Conservation (phyloP, 2,888 invertebrate genomes). For the Vanessa cardui region DNA sequence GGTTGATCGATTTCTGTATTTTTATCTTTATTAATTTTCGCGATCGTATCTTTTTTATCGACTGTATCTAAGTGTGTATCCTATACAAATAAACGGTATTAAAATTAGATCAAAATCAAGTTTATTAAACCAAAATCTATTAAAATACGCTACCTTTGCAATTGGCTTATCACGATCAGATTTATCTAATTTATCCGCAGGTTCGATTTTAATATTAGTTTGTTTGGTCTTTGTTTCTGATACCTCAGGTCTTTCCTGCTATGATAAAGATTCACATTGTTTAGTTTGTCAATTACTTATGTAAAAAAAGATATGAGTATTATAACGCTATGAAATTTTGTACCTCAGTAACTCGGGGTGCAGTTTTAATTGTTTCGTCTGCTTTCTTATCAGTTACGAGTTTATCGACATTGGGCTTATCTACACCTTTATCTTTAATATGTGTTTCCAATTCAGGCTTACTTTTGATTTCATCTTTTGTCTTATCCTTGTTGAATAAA, state of each 20-base stretch:
- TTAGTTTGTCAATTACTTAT: too few species aligned
- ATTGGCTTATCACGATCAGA: neutral
- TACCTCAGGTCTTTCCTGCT: constrained; percentile 1
- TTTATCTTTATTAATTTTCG: constrained; percentile 26
- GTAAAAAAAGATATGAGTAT: too few species aligned
- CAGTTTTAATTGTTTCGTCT: neutral
- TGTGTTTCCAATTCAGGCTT: neutral
- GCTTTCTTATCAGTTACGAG: neutral
- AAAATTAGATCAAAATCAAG: too few species aligned
- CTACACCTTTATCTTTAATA: neutral
- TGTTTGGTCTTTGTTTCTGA: neutral
- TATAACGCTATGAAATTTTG: neutral
- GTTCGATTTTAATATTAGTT: constrained; percentile 4
- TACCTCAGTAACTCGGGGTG: neutral
- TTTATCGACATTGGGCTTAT: neutral
- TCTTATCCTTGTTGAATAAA: neutral
- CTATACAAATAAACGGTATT: constrained; percentile 3
- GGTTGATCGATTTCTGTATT: constrained; percentile 27
- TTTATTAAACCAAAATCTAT: too few species aligned
- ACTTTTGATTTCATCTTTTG: neutral
- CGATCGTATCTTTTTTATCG: neutral
- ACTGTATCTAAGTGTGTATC: constrained; percentile 7
- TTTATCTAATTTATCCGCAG: neutral
- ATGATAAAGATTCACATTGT: neutral
- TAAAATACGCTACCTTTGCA: too few species aligned